phyloP scores from a whole-genome alignment of 92 coral and sea anemone genomes.

The Plumapathes pennacea region DNA sequence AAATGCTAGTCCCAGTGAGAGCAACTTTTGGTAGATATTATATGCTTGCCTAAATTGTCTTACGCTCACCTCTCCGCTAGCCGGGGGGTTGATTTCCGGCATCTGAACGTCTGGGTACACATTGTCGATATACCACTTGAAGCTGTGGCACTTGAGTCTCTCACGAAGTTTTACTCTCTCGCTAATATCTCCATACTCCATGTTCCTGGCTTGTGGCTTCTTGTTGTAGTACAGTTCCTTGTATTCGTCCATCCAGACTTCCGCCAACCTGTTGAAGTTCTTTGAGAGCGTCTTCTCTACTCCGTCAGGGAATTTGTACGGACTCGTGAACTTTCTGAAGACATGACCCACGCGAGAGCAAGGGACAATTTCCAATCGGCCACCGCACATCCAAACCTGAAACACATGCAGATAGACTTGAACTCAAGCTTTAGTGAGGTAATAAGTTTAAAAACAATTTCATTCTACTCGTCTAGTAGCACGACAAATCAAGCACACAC shows the following conservation, averaged over 20 bases:
- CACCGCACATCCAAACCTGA: conserved; percentile 99
- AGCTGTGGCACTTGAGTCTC: conserved; percentile 76
- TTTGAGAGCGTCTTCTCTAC: conserved; percentile 92
- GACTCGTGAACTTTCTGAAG: conserved; percentile 93
- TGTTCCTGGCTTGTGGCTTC: conserved; percentile 90
- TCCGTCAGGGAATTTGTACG: conserved; percentile 97
- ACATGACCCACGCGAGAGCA: conserved; percentile 99
- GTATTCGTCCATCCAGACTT: conserved; percentile 99
- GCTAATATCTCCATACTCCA: conserved; percentile 89
- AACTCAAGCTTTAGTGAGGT: too few relatives aligned
- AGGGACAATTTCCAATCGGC: conserved; percentile 92
- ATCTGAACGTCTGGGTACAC: conserved; percentile 96
- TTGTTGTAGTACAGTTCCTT: conserved; percentile 96
- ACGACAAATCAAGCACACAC: too few relatives aligned
- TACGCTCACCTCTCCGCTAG: conserved; percentile 87
- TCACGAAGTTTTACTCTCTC: conserved; percentile 76
- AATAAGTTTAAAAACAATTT: too few relatives aligned
- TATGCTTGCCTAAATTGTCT: neutral
- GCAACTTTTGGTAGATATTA: too few relatives aligned
- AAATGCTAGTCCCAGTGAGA: too few relatives aligned
- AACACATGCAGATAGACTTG: too few relatives aligned
- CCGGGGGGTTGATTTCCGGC: conserved; percentile 98
- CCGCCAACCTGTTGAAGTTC: conserved; percentile 96
- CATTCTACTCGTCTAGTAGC: too few relatives aligned
- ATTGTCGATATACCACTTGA: conserved; percentile 97